Evolutionary conservation across 2,113 vertebrate genomes (phyloP).

Genomic region (Vulpes ferrilata): DNA sequence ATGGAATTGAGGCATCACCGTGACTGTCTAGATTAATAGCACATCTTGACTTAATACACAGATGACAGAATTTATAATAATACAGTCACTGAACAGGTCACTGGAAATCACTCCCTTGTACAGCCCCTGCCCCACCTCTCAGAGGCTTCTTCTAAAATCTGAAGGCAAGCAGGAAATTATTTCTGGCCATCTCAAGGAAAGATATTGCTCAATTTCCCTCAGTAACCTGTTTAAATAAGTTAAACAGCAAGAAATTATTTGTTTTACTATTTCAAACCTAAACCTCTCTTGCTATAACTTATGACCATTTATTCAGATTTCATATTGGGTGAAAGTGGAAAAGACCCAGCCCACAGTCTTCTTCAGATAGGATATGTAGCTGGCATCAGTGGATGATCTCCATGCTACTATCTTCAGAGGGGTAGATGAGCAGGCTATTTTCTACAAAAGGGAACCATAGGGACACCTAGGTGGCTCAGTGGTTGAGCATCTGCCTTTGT

Average conservation of each 20-base stretch:
- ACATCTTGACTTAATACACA: background rate
- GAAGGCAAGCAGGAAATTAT: background rate
- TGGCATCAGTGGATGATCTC: background rate
- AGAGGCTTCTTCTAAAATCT: background rate
- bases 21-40: background rate
- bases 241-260: background rate
- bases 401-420: background rate
- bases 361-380: background rate
- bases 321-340: background rate
- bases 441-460: background rate
- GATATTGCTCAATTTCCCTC: background rate
- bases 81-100: background rate
- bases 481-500: no score
- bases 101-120: background rate
- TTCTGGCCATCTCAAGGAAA: background rate
- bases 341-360: background rate
- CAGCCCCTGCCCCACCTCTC: accelerated
- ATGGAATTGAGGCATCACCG: background rate
- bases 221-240: background rate
- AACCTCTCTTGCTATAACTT: background rate
- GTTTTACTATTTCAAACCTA: background rate
- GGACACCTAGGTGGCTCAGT: no score
- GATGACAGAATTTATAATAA: background rate
- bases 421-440: accelerated
- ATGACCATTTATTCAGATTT: background rate